phyloP scores from a whole-genome alignment of 2,888 invertebrate genomes.

The Ptychoptera albimana region DNA sequence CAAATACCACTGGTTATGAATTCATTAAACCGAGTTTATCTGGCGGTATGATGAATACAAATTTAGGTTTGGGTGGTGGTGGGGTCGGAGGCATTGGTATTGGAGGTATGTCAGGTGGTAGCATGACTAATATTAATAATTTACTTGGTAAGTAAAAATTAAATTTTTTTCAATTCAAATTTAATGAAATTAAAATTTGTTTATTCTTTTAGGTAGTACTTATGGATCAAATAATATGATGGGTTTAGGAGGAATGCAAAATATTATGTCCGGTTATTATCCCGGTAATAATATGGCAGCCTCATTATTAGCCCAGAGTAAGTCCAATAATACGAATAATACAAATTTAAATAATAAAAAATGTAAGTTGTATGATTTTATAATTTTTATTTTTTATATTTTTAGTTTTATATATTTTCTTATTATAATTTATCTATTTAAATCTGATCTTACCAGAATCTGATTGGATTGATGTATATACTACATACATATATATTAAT shows the following conservation, averaged over 20 bases:
- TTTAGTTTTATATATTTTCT: background rate
- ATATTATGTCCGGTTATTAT: constrained; percentile 30
- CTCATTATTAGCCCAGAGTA: constrained; percentile 73
- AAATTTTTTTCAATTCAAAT: background rate
- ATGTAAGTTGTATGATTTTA: constrained; percentile 8
- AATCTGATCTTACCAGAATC: no score
- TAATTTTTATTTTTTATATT: constrained; percentile 7
- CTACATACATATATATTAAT: no score
- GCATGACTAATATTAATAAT: background rate
- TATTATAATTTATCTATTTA: no score
- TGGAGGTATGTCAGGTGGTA: background rate
- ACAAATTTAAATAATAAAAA: constrained; percentile 6
- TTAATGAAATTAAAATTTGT: background rate
- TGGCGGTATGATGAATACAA: constrained; percentile 5
- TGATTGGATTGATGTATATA: no score
- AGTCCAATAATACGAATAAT: constrained; percentile 30
- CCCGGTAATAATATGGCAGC: constrained; percentile 39
- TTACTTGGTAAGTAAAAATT: background rate
- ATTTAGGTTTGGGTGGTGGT: constrained; percentile 6
- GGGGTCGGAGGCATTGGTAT: constrained; percentile 7
- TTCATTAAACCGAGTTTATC: constrained; percentile 29
- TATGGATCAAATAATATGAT: constrained; percentile 22
- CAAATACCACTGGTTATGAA: constrained; percentile 35
- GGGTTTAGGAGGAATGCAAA: constrained; percentile 29
- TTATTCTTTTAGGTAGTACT: constrained; percentile 18